Conservation (phyloP, 64 coral and sea anemone genomes). For the Trachythela sp. region DNA sequence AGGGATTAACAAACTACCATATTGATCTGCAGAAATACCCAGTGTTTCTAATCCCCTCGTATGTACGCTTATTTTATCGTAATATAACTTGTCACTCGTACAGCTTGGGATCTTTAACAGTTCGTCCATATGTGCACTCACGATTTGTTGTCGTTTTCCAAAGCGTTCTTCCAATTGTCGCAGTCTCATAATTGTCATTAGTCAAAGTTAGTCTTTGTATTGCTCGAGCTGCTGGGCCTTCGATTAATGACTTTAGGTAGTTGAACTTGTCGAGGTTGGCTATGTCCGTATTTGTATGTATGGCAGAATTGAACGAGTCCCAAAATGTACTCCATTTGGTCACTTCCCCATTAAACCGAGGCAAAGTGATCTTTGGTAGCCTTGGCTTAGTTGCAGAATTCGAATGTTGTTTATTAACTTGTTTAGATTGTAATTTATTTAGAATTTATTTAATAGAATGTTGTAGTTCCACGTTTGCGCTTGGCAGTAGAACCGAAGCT, state of each 20-base stretch:
- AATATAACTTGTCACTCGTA: neutral
- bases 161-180: neutral
- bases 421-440: neutral
- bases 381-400: slow-evolving; percentile 3
- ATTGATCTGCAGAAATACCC: neutral
- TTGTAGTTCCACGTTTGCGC: neutral
- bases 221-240: neutral
- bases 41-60: neutral
- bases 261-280: slow-evolving; percentile 44
- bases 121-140: slow-evolving; percentile 7
- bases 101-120: neutral
- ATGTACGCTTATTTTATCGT: neutral
- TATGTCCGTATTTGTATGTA: slow-evolving; percentile 33
- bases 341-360: slow-evolving; percentile 24
- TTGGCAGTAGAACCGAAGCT: neutral
- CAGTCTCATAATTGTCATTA: neutral
- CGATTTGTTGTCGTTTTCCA: slow-evolving; percentile 12
- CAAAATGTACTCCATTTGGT: slow-evolving; percentile 50
- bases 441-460: no score
- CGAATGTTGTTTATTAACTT: neutral
- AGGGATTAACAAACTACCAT: neutral
- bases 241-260: slow-evolving; percentile 42
- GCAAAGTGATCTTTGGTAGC: slow-evolving; percentile 37
- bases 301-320: slow-evolving; percentile 47
- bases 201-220: neutral